phyloP scores from a whole-genome alignment of 2,888 invertebrate species.

The Clistopyga incitator region DNA sequence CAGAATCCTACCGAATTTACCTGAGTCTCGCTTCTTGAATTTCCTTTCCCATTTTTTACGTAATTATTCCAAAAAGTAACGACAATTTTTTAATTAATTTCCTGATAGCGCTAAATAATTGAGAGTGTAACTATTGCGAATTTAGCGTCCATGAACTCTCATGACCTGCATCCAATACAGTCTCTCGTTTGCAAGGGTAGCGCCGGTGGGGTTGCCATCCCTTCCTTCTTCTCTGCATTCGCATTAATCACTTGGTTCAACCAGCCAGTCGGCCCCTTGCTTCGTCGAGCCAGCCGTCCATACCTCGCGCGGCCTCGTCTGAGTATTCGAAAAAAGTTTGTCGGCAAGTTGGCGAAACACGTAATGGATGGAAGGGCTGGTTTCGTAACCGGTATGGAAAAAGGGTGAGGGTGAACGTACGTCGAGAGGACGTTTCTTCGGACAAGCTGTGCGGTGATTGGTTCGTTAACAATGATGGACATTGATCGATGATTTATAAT shows the following conservation, averaged over 20 bases:
- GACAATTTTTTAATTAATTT: no score
- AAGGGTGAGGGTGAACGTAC: slow-evolving; percentile 4
- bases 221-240: slow-evolving; percentile 61
- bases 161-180: slow-evolving; percentile 19
- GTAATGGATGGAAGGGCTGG: slow-evolving; percentile 50
- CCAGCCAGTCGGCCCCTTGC: slow-evolving; percentile 33
- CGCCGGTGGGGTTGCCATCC: slow-evolving; percentile 27
- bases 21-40: no score
- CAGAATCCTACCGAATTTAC: no score
- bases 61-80: no score
- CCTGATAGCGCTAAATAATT: neutral
- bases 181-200: slow-evolving; percentile 37
- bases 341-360: slow-evolving; percentile 25
- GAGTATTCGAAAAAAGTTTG: slow-evolving; percentile 56
- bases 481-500: no score
- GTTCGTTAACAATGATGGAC: neutral
- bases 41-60: no score
- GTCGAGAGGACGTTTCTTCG: neutral
- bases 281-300: slow-evolving; percentile 22
- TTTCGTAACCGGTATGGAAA: slow-evolving; percentile 14
- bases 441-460: neutral
- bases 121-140: slow-evolving; percentile 47
- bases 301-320: slow-evolving; percentile 23
- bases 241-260: slow-evolving; percentile 64
- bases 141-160: slow-evolving; percentile 44